Percentiles rank a stretch among this genome's conserved stretches.
phyloP scores from a whole-genome alignment of 2,113 vertebrate genomes.

The Pimephales promelas region DNA sequence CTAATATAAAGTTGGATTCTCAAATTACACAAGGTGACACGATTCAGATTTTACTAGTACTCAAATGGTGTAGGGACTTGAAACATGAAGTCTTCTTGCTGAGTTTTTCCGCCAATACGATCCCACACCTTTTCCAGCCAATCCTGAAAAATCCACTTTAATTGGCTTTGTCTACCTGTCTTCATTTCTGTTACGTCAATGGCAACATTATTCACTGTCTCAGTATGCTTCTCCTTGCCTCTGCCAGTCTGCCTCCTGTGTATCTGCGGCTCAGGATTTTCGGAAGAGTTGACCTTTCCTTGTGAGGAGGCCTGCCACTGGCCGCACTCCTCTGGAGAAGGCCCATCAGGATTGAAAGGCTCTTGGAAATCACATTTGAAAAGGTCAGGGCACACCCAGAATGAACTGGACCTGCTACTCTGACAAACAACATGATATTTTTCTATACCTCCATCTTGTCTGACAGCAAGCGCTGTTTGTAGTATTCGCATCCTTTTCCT shows the following conservation, averaged over 20 bases:
- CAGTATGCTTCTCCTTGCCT: not conserved
- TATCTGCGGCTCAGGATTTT: slow-evolving; percentile 32
- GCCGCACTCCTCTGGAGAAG: slow-evolving; percentile 37
- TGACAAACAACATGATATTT: slow-evolving; percentile 45
- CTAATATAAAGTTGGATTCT: not conserved
- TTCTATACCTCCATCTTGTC: slow-evolving; percentile 31
- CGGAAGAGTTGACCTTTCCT: slow-evolving; percentile 54
- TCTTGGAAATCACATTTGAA: slow-evolving; percentile 48
- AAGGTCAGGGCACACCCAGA: slow-evolving; percentile 53
- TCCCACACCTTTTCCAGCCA: not conserved
- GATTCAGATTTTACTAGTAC: not conserved
- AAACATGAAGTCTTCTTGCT: not conserved
- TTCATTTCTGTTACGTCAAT: not conserved
- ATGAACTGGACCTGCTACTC: slow-evolving; percentile 29
- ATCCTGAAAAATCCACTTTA: not conserved
- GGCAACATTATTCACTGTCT: slow-evolving; percentile 5
- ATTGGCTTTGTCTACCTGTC: not conserved
- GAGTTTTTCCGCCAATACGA: not conserved
- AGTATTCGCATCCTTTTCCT: not conserved
- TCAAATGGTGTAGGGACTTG: not conserved
- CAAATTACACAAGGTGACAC: not conserved
- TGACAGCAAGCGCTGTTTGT: not conserved
- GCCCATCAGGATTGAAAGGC: slow-evolving; percentile 47
- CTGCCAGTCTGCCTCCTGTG: not conserved
- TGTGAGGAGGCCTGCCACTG: slow-evolving; percentile 41